These are phyloP conservation scores for Plemyria rubiginata DNA, from an alignment of 2,888 invertebrate species.

Conservation along the genomic window DNA sequence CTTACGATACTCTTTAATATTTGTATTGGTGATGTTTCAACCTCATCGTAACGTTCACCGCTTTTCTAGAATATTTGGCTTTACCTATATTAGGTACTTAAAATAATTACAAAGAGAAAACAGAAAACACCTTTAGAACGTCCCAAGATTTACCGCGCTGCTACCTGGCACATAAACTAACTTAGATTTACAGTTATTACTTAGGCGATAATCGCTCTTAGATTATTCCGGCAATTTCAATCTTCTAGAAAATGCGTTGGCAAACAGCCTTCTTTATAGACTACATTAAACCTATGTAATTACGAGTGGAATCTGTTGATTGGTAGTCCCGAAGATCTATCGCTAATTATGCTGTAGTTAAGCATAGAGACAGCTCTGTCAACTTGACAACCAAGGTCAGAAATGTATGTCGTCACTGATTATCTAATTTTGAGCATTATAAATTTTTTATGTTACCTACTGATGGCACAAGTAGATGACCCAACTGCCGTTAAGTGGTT, in stretches of 20 bases:
- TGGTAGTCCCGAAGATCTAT: background rate
- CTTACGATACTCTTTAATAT: no score
- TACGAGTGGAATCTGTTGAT: constrained; percentile 21
- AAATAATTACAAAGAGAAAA: constrained; percentile 23
- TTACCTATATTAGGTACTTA: background rate
- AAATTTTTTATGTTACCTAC: no score
- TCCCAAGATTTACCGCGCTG: constrained; percentile 17
- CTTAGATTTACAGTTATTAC: constrained; percentile 28
- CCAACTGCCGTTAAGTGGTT: no score
- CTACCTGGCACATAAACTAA: constrained; percentile 24
- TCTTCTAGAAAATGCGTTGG: constrained; percentile 28
- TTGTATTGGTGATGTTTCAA: no score
- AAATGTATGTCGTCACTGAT: no score
- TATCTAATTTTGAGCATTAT: no score
- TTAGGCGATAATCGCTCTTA: constrained; percentile 21
- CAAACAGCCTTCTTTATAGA: constrained; percentile 16
- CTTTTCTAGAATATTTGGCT: background rate
- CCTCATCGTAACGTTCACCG: no score
- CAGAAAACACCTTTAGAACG: constrained; percentile 17
- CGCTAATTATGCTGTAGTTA: background rate
- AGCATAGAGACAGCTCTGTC: no score
- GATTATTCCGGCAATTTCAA: constrained; percentile 28
- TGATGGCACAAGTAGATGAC: no score
- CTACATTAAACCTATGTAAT: constrained; percentile 26
- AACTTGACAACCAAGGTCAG: no score